phyloP scores from a whole-genome alignment of 2,113 vertebrate species.

The Arothron firmamentum region DNA sequence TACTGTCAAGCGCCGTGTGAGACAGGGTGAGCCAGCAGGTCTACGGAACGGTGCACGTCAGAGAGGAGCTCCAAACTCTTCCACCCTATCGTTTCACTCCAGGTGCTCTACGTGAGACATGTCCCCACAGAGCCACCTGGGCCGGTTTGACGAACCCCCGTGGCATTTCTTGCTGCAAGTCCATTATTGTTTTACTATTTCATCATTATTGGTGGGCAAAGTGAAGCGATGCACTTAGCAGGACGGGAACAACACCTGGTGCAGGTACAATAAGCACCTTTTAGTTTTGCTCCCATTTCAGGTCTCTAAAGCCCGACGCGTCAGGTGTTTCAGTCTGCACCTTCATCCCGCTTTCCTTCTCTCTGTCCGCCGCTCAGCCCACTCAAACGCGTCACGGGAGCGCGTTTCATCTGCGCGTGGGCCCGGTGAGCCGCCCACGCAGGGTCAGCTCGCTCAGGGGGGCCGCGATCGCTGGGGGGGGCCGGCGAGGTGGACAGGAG shows the following conservation, averaged over 20 bases:
- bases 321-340: conserved; percentile 1
- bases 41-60: conserved; percentile 1
- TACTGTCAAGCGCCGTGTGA: conserved; percentile 18
- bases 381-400: conserved; percentile 28
- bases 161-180: not conserved
- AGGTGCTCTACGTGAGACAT: not conserved
- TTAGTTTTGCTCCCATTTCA: conserved; percentile 5
- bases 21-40: not conserved
- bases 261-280: conserved; percentile 3
- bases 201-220: conserved; percentile 3
- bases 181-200: not conserved
- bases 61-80: conserved; percentile 1
- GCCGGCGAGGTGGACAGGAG: not conserved
- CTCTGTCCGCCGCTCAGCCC: conserved; percentile 24
- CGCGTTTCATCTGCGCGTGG: conserved; percentile 30
- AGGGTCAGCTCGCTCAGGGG: conserved; percentile 39
- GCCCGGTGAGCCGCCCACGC: conserved; percentile 49
- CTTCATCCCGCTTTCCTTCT: conserved; percentile 20
- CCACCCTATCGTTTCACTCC: too few relatives aligned
- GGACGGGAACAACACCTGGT: not conserved
- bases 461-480: conserved; percentile 3
- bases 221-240: conserved; percentile 18
- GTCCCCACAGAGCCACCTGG: too few relatives aligned
- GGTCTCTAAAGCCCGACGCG: not conserved
- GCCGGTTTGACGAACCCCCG: too few relatives aligned